Percentiles rank a stretch among this genome's conserved stretches.
Evolutionary conservation across 2,113 vertebrate genomes (phyloP).

Genomic region (Globicephala melas): DNA sequence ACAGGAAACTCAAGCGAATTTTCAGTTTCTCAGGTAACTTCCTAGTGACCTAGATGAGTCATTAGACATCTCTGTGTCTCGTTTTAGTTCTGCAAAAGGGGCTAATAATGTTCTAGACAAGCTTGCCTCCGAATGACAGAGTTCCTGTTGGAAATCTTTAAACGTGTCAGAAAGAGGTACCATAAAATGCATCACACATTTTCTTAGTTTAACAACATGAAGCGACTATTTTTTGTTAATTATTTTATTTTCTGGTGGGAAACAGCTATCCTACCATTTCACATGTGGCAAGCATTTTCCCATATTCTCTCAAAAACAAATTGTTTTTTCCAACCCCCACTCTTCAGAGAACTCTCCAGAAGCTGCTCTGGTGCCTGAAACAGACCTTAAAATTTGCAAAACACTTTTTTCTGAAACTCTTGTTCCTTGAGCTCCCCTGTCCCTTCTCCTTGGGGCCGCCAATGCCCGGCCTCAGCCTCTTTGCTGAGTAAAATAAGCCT

Average conservation of each 20-base stretch:
- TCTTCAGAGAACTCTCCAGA: not conserved
- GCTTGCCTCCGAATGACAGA: not conserved
- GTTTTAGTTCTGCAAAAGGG: conserved; percentile 30
- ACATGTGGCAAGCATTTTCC: not conserved
- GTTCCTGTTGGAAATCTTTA: conserved; percentile 29
- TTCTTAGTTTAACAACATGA: not conserved
- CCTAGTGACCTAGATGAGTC: conserved; percentile 71
- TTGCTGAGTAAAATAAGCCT: not conserved
- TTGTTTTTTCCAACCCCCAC: not conserved
- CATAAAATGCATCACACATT: not conserved
- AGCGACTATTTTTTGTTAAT: not conserved
- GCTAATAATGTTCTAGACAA: not conserved
- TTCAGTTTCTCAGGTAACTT: conserved; percentile 58
- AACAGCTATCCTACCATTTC: not conserved
- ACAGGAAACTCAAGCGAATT: conserved; percentile 41
- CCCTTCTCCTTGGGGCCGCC: not conserved
- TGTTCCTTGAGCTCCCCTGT: not conserved
- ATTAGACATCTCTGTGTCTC: not conserved
- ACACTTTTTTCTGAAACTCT: not conserved
- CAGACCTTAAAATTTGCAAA: not conserved
- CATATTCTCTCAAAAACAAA: not conserved
- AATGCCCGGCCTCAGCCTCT: not conserved
- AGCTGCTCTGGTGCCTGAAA: not conserved
- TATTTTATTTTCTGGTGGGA: not conserved
- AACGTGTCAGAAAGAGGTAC: not conserved